Evolutionary conservation across 2,797 vertebrate species (phyloP).

Genomic region (Manis crassicaudata): DNA sequence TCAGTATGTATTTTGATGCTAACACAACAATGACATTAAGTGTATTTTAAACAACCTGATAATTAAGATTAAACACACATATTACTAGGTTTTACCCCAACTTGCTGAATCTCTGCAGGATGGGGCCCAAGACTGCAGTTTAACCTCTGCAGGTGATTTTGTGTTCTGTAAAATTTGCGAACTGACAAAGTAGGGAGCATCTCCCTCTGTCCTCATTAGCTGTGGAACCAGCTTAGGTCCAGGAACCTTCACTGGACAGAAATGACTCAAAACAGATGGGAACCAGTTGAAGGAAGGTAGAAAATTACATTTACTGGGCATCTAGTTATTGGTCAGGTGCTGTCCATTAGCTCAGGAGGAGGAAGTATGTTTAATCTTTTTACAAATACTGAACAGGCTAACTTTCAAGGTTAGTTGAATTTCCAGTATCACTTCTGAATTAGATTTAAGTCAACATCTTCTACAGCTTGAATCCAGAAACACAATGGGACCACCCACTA

Average conservation of each 20-base stretch:
- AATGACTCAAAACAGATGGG: not conserved
- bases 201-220: not conserved
- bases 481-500: not conserved
- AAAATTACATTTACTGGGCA: not conserved
- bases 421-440: not conserved
- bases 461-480: not conserved
- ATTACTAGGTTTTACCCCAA: conserved; percentile 18
- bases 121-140: not conserved
- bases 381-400: not conserved
- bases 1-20: conserved; percentile 44
- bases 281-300: not conserved
- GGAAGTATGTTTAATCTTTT: not conserved
- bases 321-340: not conserved
- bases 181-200: not conserved
- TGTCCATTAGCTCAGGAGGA: not conserved
- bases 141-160: not conserved
- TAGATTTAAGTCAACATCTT: not conserved
- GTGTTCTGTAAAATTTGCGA: not conserved
- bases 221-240: not conserved
- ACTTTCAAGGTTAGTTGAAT: not conserved
- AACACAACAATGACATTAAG: conserved; percentile 40
- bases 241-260: not conserved
- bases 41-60: not conserved
- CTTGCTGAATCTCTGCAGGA: not conserved
- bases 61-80: conserved; percentile 28